phyloP scores from a whole-genome alignment of 2,113 vertebrate genomes.

The Oryzias celebensis region DNA sequence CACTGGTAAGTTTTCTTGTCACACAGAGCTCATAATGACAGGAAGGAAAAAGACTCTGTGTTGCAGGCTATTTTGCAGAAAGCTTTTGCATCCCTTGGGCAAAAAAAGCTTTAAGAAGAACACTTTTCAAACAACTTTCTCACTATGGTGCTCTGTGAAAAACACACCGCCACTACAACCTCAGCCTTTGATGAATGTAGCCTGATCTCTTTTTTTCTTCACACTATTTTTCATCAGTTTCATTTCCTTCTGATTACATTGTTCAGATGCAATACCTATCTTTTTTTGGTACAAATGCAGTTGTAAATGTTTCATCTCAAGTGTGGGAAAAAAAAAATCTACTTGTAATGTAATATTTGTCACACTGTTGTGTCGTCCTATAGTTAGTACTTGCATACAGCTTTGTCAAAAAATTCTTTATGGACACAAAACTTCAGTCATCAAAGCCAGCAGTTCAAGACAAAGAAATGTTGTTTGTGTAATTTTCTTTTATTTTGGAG shows the following conservation, averaged over 20 bases:
- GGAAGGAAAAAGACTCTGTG: conserved; percentile 12
- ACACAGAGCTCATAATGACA: conserved; percentile 7
- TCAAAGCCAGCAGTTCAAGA: too few species aligned
- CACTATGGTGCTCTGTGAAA: conserved; percentile 34
- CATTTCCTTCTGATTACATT: conserved; percentile 11
- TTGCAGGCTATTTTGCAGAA: conserved; percentile 11
- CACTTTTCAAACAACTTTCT: conserved; percentile 6
- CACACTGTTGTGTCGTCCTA: neutral
- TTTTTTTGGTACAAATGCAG: neutral
- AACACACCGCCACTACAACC: conserved; percentile 36
- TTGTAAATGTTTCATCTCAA: conserved; percentile 4
- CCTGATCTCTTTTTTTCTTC: neutral
- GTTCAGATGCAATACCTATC: conserved; percentile 15
- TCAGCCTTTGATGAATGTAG: conserved; percentile 17
- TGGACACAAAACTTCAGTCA: too few species aligned
- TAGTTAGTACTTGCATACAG: conserved; percentile 7
- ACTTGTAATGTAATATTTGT: neutral
- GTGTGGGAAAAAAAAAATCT: conserved; percentile 11
- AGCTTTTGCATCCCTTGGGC: neutral
- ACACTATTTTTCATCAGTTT: conserved; percentile 6
- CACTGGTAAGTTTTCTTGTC: neutral
- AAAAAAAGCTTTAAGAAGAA: neutral
- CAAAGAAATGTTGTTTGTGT: too few species aligned
- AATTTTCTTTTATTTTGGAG: too few species aligned
- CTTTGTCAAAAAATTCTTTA: neutral